A percentile compares a stretch with the other conserved stretches of the same genome.
Evolutionary conservation across 1,140 invertebrate species (phyloP).

Genomic region (Nebria ingens): DNA sequence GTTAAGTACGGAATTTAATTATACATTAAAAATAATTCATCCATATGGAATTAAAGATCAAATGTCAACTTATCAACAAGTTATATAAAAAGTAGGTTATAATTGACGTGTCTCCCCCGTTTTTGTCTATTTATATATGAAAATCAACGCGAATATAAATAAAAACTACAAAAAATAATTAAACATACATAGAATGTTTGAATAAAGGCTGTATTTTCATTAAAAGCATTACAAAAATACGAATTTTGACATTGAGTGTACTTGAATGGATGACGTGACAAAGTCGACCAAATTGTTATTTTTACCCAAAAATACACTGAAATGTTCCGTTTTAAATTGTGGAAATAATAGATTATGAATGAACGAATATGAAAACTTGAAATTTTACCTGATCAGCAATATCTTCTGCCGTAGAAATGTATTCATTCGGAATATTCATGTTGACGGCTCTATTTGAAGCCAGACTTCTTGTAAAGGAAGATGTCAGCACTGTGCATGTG

Average conservation of each 20-base stretch:
- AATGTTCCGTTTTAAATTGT: not conserved
- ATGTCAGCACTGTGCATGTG: not conserved
- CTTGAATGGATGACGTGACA: constrained; percentile 38
- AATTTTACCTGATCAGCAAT: constrained; percentile 81
- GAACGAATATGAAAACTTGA: constrained; percentile 15
- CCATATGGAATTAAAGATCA: constrained; percentile 8
- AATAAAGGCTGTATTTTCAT: constrained; percentile 2
- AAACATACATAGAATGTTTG: not conserved
- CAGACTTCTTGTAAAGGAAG: constrained; percentile 15
- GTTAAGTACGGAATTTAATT: not conserved
- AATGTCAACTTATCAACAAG: not conserved
- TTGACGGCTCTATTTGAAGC: constrained; percentile 28
- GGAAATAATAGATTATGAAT: constrained; percentile 1
- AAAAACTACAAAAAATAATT: too few relatives aligned
- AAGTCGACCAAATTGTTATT: constrained; percentile 21
- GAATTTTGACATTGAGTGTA: constrained; percentile 12
- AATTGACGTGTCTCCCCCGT: too few relatives aligned
- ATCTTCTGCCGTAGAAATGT: constrained; percentile 85
- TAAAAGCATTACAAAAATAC: constrained; percentile 7
- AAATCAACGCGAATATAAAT: too few relatives aligned
- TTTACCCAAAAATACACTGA: not conserved
- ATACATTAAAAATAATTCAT: not conserved
- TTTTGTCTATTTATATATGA: too few relatives aligned
- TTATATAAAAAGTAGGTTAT: constrained; percentile 7
- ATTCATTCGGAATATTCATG: constrained; percentile 79